Evolutionary conservation across 2,888 invertebrate species (phyloP).

Genomic region (Acanthacorydalis orientalis): DNA sequence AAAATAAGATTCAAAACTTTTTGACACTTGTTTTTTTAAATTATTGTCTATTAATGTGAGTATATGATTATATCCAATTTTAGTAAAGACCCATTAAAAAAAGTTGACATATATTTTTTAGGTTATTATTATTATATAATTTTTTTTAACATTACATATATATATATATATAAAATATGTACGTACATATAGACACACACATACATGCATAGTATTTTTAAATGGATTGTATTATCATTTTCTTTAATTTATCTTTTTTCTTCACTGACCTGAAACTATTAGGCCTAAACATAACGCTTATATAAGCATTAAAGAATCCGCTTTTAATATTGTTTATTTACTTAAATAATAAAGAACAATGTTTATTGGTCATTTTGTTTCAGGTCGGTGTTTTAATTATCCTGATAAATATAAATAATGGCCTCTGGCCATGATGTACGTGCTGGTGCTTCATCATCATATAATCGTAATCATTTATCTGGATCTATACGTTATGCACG

Average conservation of each 20-base stretch:
- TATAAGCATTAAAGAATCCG: background rate
- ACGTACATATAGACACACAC: no score
- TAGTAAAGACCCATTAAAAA: no score
- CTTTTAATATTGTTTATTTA: background rate
- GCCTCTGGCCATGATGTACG: conserved; percentile 27
- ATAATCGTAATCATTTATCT: conserved; percentile 19
- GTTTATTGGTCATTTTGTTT: conserved; percentile 26
- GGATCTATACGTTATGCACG: conserved; percentile 26
- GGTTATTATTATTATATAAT: no score
- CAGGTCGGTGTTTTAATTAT: conserved; percentile 30
- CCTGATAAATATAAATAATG: conserved; percentile 14
- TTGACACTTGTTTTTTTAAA: no score
- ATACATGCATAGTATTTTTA: background rate
- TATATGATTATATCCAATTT: no score
- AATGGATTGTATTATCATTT: conserved; percentile 2
- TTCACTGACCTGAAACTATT: conserved; percentile 8
- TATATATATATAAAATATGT: no score
- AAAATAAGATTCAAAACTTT: no score
- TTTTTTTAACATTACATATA: no score
- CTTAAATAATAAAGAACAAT: no score
- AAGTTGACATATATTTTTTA: no score
- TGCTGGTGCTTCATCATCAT: conserved; percentile 25
- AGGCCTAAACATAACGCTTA: no score
- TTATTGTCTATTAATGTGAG: no score
- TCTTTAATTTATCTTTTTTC: conserved; percentile 3